Base-by-base conservation (phyloP, 64 coral and sea anemone genomes). In the Anthopleura sola region DNA sequence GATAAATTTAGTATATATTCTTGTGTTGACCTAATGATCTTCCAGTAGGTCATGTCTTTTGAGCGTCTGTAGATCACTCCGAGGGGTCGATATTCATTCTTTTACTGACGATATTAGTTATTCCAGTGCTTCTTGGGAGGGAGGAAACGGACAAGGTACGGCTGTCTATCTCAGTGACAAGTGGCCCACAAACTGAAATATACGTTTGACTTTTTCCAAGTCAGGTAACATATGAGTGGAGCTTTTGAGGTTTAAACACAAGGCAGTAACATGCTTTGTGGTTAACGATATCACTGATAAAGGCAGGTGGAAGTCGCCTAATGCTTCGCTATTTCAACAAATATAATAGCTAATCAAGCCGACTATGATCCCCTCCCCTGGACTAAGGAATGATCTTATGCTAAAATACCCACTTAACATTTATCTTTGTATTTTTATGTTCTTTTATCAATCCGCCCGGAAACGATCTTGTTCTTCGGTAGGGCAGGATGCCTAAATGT, bases 261-360 rank as follows among this genome's bases (percentile, higher is more conserved):
- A 15, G 26, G 21, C 11, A 24, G 26, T 33, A 47, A n/a, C 76
- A 46, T 38, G 76, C 24, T 48, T 38, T 79, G 76, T 48, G 76
- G 76, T 79, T 79, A 79, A 23, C n/a, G 20, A 79, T 79, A 47
- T 79, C 76, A 79, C 76, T 79, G 76, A 38, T 33, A 26, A 79
- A 79, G 76, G 17, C 76, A 79, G 76, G 76, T 79, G 76, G 76
- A 79, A 48, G 6, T 48, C n/a, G 32, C 5, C 7, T 18, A 79
- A 47, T 48, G 44, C 34, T 71, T 38, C 76, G 76, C 31, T 79
- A 79, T 38, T 44, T 79, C 76, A 79, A 79, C 76, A 79, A 79
- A 79, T 15, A 71, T 79, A 79, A 79, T 79, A 46, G 76, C 44
- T 79, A 71, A 71, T 71, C n/a, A 34, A 15, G 11, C 28, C 24